Conservation (phyloP, 2,113 vertebrate species). For the Hemibates koningsi region DNA sequence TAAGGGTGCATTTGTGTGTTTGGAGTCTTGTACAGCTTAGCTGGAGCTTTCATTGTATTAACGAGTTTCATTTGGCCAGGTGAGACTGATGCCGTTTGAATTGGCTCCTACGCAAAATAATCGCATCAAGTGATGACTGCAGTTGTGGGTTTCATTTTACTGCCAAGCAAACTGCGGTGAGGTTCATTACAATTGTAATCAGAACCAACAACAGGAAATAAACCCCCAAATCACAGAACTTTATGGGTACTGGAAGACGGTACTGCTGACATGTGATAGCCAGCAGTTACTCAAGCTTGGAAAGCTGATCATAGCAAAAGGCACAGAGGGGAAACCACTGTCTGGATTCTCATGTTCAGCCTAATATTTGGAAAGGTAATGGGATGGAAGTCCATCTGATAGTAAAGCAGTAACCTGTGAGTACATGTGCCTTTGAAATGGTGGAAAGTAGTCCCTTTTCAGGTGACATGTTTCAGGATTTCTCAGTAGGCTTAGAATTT, state of each 20-base stretch:
- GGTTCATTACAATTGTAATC: conserved; percentile 2
- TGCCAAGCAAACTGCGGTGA: neutral
- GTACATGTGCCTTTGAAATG: neutral
- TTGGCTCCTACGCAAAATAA: neutral
- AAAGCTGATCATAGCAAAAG: conserved; percentile 4
- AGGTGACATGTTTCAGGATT: neutral
- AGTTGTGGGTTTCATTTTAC: neutral
- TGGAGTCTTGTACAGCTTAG: neutral
- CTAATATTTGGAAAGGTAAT: neutral
- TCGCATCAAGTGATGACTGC: neutral
- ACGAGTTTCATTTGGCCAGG: conserved; percentile 15
- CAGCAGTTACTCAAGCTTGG: conserved; percentile 4
- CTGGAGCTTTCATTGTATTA: neutral
- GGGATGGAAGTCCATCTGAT: neutral
- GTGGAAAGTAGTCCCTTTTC: neutral
- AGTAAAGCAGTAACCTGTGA: neutral
- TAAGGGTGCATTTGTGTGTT: neutral
- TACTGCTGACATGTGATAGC: conserved; percentile 26
- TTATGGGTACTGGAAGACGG: neutral
- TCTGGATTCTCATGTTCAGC: neutral
- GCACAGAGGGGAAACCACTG: conserved; percentile 8
- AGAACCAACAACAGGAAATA: conserved; percentile 10
- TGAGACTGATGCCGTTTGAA: conserved; percentile 8
- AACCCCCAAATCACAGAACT: neutral
- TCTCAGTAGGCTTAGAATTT: neutral